A percentile compares a stretch with the other conserved stretches of the same genome.
phyloP scores from a whole-genome alignment of 2,888 invertebrate species.

The Aspidapion aeneum region DNA sequence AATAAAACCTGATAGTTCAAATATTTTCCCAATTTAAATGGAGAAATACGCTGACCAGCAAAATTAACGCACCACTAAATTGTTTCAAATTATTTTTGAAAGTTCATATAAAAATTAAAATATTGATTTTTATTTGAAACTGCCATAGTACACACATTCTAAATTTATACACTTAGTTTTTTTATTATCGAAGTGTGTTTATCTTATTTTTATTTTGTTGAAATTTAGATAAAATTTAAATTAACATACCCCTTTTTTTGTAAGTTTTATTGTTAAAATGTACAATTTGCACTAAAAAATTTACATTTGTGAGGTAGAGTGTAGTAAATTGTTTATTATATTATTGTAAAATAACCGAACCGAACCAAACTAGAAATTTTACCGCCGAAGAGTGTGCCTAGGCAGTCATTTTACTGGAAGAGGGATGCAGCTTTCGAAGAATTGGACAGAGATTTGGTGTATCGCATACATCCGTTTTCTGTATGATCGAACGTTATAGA shows the following conservation, averaged over 20 bases:
- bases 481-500: slow-evolving; percentile 8
- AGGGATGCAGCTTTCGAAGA: slow-evolving; percentile 11
- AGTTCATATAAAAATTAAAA: slow-evolving; percentile 1
- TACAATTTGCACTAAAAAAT: too few relatives aligned
- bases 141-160: slow-evolving; percentile 7
- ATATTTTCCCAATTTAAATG: too few relatives aligned
- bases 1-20: too few relatives aligned
- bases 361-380: slow-evolving; percentile 10
- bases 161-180: slow-evolving; percentile 8
- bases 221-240: too few relatives aligned
- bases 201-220: not conserved
- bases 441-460: slow-evolving; percentile 11
- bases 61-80: slow-evolving; percentile 2
- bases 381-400: slow-evolving; percentile 1
- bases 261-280: not conserved
- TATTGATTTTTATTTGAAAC: slow-evolving; percentile 6
- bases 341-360: too few relatives aligned
- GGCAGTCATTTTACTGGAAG: slow-evolving; percentile 12
- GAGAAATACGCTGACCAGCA: not conserved
- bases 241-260: not conserved
- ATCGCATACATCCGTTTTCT: slow-evolving; percentile 8
- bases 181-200: slow-evolving; percentile 4
- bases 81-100: slow-evolving; percentile 9
- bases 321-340: slow-evolving; percentile 8
- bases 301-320: too few relatives aligned